Evolutionary conservation across 2,888 invertebrate genomes (phyloP).

Genomic region (Drosophila tripunctata): DNA sequence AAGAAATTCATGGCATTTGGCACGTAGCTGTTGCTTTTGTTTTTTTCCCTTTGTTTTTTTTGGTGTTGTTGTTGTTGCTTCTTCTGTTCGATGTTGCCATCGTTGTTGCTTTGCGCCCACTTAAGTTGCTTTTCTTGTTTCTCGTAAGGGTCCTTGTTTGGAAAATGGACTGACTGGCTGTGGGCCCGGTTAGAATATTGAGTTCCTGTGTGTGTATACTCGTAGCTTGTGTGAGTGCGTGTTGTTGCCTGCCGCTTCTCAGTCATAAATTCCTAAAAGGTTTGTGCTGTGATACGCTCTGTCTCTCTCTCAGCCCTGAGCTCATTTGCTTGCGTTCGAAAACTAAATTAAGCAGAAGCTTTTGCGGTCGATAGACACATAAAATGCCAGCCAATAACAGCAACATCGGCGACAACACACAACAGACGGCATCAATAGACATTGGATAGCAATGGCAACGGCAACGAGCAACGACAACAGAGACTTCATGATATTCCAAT

Average conservation of each 20-base stretch:
- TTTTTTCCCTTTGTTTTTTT: constrained; percentile 4
- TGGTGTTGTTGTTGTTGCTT: constrained; percentile 2
- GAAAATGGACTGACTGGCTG: constrained; percentile 29
- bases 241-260: constrained; percentile 11
- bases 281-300: constrained; percentile 52
- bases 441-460: constrained; percentile 4
- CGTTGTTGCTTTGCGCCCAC: constrained; percentile 33
- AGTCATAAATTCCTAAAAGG: constrained; percentile 73
- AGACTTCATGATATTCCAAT: constrained; percentile 66
- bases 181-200: constrained; percentile 32
- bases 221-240: constrained; percentile 16
- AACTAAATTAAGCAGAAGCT: constrained; percentile 58
- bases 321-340: constrained; percentile 59
- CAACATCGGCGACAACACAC: constrained; percentile 15
- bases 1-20: constrained; percentile 75
- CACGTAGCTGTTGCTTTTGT: constrained; percentile 51
- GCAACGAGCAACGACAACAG: constrained; percentile 5
- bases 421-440: not conserved
- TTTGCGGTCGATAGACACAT: constrained; percentile 53
- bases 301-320: constrained; percentile 39
- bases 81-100: constrained; percentile 3
- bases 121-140: constrained; percentile 72
- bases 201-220: constrained; percentile 17
- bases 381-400: constrained; percentile 42
- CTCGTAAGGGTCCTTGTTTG: constrained; percentile 38